Conservation (phyloP, 2,888 invertebrate species). For the Rotaria sp. region DNA sequence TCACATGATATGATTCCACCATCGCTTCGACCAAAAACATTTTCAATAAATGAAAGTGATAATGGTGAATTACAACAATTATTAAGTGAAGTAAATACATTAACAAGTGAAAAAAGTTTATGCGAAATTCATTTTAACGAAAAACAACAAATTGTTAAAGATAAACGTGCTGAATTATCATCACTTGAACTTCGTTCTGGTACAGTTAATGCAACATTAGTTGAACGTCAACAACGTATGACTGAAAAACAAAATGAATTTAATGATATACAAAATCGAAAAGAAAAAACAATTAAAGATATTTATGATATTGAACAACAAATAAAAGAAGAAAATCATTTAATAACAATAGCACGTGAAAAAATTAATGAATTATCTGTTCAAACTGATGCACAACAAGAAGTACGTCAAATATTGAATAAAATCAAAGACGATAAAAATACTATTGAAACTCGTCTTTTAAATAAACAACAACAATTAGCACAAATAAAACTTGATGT, state of each 20-base stretch:
- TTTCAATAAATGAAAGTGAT: slow-evolving; percentile 25
- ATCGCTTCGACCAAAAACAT: slow-evolving; percentile 36
- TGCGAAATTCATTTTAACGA: slow-evolving; percentile 37
- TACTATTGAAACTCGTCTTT: neutral
- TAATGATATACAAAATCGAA: slow-evolving; percentile 32
- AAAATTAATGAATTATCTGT: neutral
- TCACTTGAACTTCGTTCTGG: slow-evolving; percentile 36
- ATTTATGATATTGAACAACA: slow-evolving; percentile 32
- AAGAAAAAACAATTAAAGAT: slow-evolving; percentile 27
- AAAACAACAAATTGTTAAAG: slow-evolving; percentile 29
- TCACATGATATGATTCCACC: slow-evolving; percentile 40
- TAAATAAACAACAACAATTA: slow-evolving; percentile 22
- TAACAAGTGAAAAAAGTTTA: slow-evolving; percentile 36
- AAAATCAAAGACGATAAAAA: neutral
- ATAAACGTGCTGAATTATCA: slow-evolving; percentile 36
- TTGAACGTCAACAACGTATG: slow-evolving; percentile 33
- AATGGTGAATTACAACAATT: slow-evolving; percentile 38
- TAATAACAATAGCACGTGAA: neutral
- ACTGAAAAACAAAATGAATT: slow-evolving; percentile 34
- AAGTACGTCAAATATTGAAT: slow-evolving; percentile 30
- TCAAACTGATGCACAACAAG: slow-evolving; percentile 22
- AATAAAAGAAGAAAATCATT: slow-evolving; percentile 20
- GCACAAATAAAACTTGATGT: slow-evolving; percentile 23
- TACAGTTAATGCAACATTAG: slow-evolving; percentile 34
- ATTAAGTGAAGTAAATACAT: slow-evolving; percentile 33